phyloP scores from a whole-genome alignment of 2,797 vertebrate genomes.

The Nannoperca australis region DNA sequence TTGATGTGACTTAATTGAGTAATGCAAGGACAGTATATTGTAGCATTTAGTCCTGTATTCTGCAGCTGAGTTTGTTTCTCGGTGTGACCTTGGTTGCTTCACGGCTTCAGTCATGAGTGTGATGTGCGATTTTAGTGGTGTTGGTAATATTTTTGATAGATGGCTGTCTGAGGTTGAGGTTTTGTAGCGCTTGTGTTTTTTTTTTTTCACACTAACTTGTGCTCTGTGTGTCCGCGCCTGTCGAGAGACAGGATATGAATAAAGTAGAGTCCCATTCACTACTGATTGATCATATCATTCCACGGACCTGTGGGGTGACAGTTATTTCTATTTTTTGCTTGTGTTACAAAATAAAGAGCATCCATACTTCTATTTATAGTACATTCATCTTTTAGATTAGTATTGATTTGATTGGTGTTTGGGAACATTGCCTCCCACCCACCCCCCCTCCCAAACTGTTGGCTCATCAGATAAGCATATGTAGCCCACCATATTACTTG shows the following conservation, averaged over 20 bases:
- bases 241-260: constrained; percentile 36
- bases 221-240: background rate
- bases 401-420: constrained; percentile 38
- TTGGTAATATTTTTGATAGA: constrained; percentile 58
- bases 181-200: constrained; percentile 43
- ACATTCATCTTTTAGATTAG: constrained; percentile 36
- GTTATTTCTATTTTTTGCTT: constrained; percentile 38
- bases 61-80: constrained; percentile 29
- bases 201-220: constrained; percentile 9
- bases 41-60: constrained; percentile 62
- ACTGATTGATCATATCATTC: constrained; percentile 43
- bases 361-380: constrained; percentile 43
- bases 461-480: constrained; percentile 71
- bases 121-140: constrained; percentile 44
- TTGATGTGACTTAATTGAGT: constrained; percentile 81
- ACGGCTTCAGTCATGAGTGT: constrained; percentile 35
- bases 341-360: constrained; percentile 29
- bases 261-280: constrained; percentile 16
- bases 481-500: constrained; percentile 60
- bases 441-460: constrained; percentile 38
- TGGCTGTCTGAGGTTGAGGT: constrained; percentile 11
- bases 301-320: background rate
- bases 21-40: constrained; percentile 66
- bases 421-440: constrained; percentile 34
- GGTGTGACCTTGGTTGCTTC: constrained; percentile 57